A percentile compares a stretch with the other conserved stretches of the same genome.
These are phyloP conservation scores for Tetropium fuscum DNA, from an alignment of 2,888 invertebrate genomes.

Conservation along the genomic window DNA sequence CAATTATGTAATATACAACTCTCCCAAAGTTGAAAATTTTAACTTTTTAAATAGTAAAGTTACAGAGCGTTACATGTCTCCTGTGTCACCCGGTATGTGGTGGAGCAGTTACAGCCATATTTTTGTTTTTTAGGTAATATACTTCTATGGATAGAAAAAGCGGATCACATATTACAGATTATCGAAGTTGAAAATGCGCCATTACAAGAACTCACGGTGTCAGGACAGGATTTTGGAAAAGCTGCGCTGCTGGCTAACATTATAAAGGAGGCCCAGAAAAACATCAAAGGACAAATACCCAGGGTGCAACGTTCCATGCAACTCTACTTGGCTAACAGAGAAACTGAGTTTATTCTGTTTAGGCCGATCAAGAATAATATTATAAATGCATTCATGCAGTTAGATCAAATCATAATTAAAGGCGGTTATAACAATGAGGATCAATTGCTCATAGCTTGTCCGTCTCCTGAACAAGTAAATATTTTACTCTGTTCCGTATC, in stretches of 20 bases:
- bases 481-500: slow-evolving; percentile 86
- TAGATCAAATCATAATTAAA: slow-evolving; percentile 80
- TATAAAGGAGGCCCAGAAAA: slow-evolving; percentile 81
- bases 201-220: slow-evolving; percentile 44
- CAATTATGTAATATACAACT: no score
- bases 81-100: no score
- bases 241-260: slow-evolving; percentile 77
- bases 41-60: no score
- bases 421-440: slow-evolving; percentile 87
- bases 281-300: slow-evolving; percentile 84
- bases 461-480: slow-evolving; percentile 94
- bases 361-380: slow-evolving; percentile 95
- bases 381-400: slow-evolving; percentile 86
- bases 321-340: slow-evolving; percentile 94
- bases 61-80: no score
- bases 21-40: no score
- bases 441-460: slow-evolving; percentile 86
- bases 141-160: slow-evolving; percentile 65
- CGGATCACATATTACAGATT: slow-evolving; percentile 58
- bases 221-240: slow-evolving; percentile 71
- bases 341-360: slow-evolving; percentile 97
- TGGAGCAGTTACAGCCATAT: no score
- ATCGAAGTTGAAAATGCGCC: slow-evolving; percentile 38
- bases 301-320: slow-evolving; percentile 90
- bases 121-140: slow-evolving; percentile 41